Evolutionary conservation across 2,797 vertebrate species (phyloP).

Genomic region (Lutjanus campechanus): DNA sequence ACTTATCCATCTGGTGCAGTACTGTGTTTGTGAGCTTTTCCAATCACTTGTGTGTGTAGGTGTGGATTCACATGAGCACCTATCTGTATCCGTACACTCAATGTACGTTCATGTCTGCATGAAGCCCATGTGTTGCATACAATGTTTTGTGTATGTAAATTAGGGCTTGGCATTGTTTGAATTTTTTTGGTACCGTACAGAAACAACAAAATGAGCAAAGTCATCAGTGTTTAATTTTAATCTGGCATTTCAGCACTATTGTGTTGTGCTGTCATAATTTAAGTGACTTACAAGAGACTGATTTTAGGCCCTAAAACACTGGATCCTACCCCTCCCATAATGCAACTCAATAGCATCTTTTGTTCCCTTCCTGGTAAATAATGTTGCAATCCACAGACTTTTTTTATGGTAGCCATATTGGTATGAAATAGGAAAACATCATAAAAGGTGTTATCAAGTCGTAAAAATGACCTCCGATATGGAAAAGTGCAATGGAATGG

Average conservation of each 20-base stretch:
- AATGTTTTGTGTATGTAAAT: conserved; percentile 26
- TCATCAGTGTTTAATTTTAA: background rate
- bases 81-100: background rate
- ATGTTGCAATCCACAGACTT: no score
- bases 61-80: conserved; percentile 15
- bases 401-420: no score
- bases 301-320: background rate
- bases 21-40: conserved; percentile 47
- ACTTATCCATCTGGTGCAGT: conserved; percentile 72
- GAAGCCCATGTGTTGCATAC: conserved; percentile 31
- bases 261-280: background rate
- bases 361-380: background rate
- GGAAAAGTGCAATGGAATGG: no score
- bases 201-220: background rate
- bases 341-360: background rate
- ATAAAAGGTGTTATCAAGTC: no score
- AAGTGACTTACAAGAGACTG: background rate
- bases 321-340: background rate
- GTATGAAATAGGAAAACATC: no score
- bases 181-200: background rate
- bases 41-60: conserved; percentile 46
- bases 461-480: no score
- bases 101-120: conserved; percentile 1
- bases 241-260: background rate
- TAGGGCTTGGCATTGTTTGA: conserved; percentile 2